These are phyloP conservation scores for Catharus bicknelli DNA, from an alignment of 2,113 vertebrate species.

Conservation along the genomic window DNA sequence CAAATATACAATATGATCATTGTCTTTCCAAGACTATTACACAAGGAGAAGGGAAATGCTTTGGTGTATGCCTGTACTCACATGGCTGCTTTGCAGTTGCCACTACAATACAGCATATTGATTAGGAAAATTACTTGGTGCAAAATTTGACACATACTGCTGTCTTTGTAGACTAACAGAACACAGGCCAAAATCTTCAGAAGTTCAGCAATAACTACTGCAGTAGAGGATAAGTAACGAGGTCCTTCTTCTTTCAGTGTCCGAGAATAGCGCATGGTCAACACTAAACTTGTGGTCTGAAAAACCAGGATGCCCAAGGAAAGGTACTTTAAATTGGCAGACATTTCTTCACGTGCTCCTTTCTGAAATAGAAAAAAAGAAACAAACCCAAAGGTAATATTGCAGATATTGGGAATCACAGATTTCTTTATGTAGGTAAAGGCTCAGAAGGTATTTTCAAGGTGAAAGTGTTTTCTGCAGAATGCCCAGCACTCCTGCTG, in stretches of 20 bases:
- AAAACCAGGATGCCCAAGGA: constrained; percentile 96
- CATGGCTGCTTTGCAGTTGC: constrained; percentile 36
- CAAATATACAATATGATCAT: not conserved
- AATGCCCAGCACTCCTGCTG: not conserved
- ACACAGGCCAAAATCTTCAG: constrained; percentile 92
- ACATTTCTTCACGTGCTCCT: constrained; percentile 74
- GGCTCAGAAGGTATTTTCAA: not conserved
- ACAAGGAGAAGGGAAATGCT: not conserved
- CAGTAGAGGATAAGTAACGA: constrained; percentile 95
- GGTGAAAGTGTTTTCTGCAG: not conserved
- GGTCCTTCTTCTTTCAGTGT: constrained; percentile 93
- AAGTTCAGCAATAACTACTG: constrained; percentile 93
- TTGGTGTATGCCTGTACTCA: constrained; percentile 12
- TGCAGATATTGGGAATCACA: not conserved
- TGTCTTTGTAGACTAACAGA: constrained; percentile 92
- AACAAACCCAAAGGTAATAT: not conserved
- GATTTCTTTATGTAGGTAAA: not conserved
- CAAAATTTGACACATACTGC: constrained; percentile 82
- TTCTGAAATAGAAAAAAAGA: constrained; percentile 68
- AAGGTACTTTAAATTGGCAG: constrained; percentile 90
- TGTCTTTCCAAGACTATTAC: not conserved
- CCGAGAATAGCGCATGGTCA: constrained; percentile 97
- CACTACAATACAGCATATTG: constrained; percentile 10
- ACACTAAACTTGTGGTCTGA: constrained; percentile 95
- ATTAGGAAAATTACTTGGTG: constrained; percentile 41